A percentile compares a stretch with the other conserved stretches of the same genome.
Conservation (phyloP, 2,888 invertebrate genomes). For the Meteorus colon region DNA sequence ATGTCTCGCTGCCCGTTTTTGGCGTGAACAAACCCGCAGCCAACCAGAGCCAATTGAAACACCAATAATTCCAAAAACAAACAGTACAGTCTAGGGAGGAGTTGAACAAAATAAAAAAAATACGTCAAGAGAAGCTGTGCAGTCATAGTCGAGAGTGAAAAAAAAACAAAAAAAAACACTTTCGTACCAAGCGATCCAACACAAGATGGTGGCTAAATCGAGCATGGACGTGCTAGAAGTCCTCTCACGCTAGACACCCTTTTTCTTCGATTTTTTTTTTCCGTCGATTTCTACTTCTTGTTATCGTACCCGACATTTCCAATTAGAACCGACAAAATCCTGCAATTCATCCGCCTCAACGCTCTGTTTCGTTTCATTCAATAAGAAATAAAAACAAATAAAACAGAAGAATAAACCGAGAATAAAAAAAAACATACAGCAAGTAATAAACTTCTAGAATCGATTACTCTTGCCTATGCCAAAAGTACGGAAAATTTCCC, state of each 20-base stretch:
- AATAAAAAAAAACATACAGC: background rate
- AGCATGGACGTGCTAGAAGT: constrained; percentile 1
- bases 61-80: constrained; percentile 65
- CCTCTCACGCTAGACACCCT: constrained; percentile 24
- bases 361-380: background rate
- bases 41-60: constrained; percentile 62
- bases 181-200: background rate
- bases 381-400: background rate
- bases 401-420: background rate
- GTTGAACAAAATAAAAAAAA: constrained; percentile 40
- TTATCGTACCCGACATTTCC: constrained; percentile 53
- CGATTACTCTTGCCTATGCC: background rate
- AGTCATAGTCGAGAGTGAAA: background rate
- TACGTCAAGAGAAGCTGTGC: background rate
- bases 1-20: constrained; percentile 46
- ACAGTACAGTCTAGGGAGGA: constrained; percentile 54
- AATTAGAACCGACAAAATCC: constrained; percentile 57
- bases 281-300: constrained; percentile 40
- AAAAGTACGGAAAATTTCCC: background rate
- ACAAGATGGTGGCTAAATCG: constrained; percentile 12
- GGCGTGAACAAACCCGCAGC: constrained; percentile 52
- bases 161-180: background rate
- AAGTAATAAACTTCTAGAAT: background rate
- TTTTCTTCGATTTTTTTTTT: constrained; percentile 30
- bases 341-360: constrained; percentile 46